Evolutionary conservation across 2,113 vertebrate species (phyloP), one percentile per base, ranked within the genome.

Genomic region (Romanogobio albipinnatus): DNA sequence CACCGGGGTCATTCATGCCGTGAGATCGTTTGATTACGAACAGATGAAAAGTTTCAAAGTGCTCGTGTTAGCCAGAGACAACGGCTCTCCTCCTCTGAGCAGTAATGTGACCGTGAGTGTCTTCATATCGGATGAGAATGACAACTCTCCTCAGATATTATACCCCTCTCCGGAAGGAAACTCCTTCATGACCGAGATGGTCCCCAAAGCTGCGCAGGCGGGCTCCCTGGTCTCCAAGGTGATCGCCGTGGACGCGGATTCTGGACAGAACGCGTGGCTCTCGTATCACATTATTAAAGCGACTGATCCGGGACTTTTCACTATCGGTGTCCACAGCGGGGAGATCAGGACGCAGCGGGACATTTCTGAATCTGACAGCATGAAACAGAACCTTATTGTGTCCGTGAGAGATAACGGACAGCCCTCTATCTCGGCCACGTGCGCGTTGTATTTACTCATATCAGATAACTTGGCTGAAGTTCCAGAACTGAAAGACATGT

Each of bases 261-360:
- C 91, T 5, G 90, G 93, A 2, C 91, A 92, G 82, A 93, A 93
- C 61, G 87, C 91, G 51, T 91, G 91, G 85, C 87, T 93, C 74
- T 87, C 87, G 33, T 92, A 91, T 90, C 85, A 92, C 10, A 85
- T 93, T 29, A 84, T 93, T 1, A 90, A 92, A 80, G 87, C 91
- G 64, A 92, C 89, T 17, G 92, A 90, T 76, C 78, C 89, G 3
- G 89, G 87, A 71, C 90, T 94, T 68, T 92, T 92, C 84, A 88
- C 39, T 22, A 86, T 93, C 26, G 90, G 88, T 58, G n/a, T 88
- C 85, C 89, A 93, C 87, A 90, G 89, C 8, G 39, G 91, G 36
- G 91, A 92, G 86, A 89, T 90, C 85, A 90, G 86, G 87, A 91
- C 88, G 29, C 89, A 89, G 51, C 85, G 39, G 58, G 88, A 90